phyloP scores from a whole-genome alignment of 2,113 vertebrate species.

The Cyanistes caeruleus region DNA sequence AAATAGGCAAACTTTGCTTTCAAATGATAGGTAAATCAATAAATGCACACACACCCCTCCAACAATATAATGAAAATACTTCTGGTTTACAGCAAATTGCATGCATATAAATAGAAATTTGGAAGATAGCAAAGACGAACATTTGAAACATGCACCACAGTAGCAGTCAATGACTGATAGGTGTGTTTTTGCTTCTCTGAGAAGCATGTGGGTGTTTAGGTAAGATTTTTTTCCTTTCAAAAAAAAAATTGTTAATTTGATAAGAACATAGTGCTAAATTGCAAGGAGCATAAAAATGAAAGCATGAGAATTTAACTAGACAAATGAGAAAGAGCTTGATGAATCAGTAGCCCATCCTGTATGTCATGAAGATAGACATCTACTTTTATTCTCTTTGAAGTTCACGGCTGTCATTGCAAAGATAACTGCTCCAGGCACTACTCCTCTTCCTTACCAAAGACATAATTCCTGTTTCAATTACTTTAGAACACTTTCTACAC shows the following conservation, averaged over 20 bases:
- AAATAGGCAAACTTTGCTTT: slow-evolving; percentile 11
- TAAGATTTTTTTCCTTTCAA: background rate
- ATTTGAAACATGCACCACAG: background rate
- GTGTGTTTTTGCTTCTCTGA: background rate
- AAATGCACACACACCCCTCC: background rate
- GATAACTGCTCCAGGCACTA: background rate
- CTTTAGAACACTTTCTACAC: background rate
- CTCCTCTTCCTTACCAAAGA: background rate
- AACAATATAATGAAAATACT: background rate
- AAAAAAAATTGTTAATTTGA: background rate
- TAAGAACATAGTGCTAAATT: background rate
- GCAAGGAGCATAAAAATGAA: background rate
- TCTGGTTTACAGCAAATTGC: background rate
- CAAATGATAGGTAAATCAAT: background rate
- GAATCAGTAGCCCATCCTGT: background rate
- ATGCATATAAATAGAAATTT: background rate
- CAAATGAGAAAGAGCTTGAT: background rate
- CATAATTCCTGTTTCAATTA: background rate
- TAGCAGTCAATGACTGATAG: background rate
- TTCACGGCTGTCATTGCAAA: background rate
- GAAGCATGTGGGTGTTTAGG: background rate
- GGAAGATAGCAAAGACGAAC: background rate
- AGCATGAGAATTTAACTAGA: background rate
- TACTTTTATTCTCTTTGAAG: background rate
- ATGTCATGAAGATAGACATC: background rate